Conservation (phyloP, 2,797 vertebrate genomes). For the Macropodus opercularis region DNA sequence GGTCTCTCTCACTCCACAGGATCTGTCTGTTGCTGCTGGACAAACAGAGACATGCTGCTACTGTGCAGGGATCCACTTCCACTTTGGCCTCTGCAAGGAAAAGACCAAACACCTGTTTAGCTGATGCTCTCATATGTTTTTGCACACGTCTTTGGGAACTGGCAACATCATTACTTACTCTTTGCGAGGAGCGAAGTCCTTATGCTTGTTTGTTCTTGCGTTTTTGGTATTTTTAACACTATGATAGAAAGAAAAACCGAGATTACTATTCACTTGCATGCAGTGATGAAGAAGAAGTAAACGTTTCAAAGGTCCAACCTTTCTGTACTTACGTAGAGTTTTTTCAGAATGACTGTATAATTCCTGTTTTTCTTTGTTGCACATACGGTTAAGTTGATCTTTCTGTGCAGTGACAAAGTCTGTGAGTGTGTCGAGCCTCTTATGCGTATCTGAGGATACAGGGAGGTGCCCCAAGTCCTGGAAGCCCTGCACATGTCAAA, state of each 20-base stretch:
- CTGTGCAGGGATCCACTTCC: conserved; percentile 59
- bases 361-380: conserved; percentile 16
- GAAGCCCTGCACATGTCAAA: conserved; percentile 27
- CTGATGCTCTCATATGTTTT: not conserved
- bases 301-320: not conserved
- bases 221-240: not conserved
- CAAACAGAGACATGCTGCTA: conserved; percentile 49
- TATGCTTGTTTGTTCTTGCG: not conserved
- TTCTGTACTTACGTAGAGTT: conserved; percentile 21
- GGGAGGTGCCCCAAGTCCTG: conserved; percentile 24
- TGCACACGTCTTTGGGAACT: not conserved
- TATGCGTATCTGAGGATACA: conserved; percentile 1
- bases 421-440: not conserved
- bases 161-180: conserved; percentile 9
- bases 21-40: conserved; percentile 46
- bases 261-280: not conserved
- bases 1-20: conserved; percentile 32
- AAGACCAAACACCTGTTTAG: conserved; percentile 10
- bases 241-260: not conserved
- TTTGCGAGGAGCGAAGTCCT: not conserved
- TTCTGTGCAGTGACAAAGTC: conserved; percentile 34
- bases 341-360: not conserved
- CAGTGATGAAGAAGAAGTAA: not conserved
- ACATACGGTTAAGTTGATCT: conserved; percentile 37
- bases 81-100: conserved; percentile 12